These are phyloP conservation scores for Ranitomeya imitator DNA, from an alignment of 2,113 vertebrate species.

Conservation along the genomic window DNA sequence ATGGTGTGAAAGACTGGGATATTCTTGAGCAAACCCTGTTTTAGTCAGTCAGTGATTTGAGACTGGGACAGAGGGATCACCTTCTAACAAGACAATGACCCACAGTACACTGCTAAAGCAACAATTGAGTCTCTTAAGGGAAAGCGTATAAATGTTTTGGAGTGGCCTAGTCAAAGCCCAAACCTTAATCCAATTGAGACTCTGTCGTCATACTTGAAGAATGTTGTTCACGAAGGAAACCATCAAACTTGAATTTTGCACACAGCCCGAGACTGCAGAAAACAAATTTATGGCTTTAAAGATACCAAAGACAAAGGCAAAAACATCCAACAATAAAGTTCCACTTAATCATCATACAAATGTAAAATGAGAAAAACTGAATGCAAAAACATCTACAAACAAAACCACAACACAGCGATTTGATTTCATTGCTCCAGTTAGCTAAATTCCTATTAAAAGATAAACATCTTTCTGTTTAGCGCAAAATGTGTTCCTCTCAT, in stretches of 20 bases:
- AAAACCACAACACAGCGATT: constrained; percentile 25
- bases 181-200: too few relatives aligned
- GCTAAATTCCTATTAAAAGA: constrained; percentile 56
- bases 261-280: not conserved
- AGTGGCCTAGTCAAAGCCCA: too few relatives aligned
- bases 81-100: too few relatives aligned
- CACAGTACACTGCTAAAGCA: too few relatives aligned
- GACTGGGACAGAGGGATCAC: too few relatives aligned
- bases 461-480: constrained; percentile 54
- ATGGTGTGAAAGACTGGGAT: too few relatives aligned
- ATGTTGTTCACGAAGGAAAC: too few relatives aligned
- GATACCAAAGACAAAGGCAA: constrained; percentile 19
- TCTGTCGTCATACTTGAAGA: too few relatives aligned
- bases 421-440: constrained; percentile 54
- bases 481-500: constrained; percentile 51
- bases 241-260: not conserved
- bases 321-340: not conserved
- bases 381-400: constrained; percentile 6
- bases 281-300: not conserved
- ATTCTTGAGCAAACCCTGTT: too few relatives aligned
- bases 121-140: too few relatives aligned
- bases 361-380: constrained; percentile 1
- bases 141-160: too few relatives aligned
- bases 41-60: too few relatives aligned
- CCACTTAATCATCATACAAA: not conserved